Evolutionary conservation across 2,888 invertebrate species (phyloP).

Genomic region (Pandemis corylana): DNA sequence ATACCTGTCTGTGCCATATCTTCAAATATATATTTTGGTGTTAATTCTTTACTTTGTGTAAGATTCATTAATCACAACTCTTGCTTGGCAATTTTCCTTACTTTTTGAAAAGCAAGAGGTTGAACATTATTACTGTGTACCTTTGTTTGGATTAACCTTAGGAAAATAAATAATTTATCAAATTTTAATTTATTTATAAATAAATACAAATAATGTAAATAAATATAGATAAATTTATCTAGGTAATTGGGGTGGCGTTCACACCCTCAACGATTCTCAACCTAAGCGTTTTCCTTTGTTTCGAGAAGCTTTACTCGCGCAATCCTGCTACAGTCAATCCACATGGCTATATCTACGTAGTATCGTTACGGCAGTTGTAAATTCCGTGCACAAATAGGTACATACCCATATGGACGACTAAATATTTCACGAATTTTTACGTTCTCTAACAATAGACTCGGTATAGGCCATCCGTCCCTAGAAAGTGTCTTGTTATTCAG

Average conservation of each 20-base stretch:
- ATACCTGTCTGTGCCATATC: no score
- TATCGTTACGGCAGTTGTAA: conserved; percentile 4
- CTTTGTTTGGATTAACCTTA: no score
- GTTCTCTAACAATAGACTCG: not conserved
- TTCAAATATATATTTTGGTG: no score
- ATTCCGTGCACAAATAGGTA: conserved; percentile 9
- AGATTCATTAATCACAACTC: no score
- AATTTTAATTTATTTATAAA: no score
- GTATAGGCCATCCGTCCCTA: conserved; percentile 1
- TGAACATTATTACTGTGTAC: no score
- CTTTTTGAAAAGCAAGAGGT: no score
- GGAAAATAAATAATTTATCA: no score
- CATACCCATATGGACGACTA: not conserved
- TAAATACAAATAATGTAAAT: no score
- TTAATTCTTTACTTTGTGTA: no score
- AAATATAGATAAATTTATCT: no score
- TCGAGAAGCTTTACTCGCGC: conserved; percentile 5
- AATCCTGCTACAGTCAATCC: conserved; percentile 7
- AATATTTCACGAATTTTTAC: not conserved
- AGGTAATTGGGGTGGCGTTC: not conserved
- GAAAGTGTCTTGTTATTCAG: conserved; percentile 32
- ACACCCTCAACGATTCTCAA: not conserved
- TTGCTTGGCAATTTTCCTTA: no score
- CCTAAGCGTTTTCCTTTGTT: conserved; percentile 23
- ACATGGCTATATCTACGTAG: not conserved